Base-by-base conservation (phyloP, 2,888 invertebrate species). In the Cataglyphis livida region DNA sequence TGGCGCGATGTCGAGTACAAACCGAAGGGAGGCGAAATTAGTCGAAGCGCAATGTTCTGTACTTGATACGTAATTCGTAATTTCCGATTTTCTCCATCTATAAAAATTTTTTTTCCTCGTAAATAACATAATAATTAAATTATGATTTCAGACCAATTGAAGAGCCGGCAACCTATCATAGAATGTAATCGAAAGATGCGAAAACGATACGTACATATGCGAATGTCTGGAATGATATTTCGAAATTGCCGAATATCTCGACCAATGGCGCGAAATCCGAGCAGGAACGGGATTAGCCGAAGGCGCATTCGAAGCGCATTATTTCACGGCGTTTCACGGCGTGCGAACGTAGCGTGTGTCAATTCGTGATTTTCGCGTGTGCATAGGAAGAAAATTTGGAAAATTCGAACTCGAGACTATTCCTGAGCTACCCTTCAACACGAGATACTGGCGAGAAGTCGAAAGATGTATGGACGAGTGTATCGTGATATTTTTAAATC, bases 251-350 rank as follows among this genome's bases (percentile, higher is more conserved):
- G 9, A 1, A 3, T 18, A 25, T 38, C 18, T 59, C 25, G 21
- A 18, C 41, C 32, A 21, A 15, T 35, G 65, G 25, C 65, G 51
- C 35, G 32, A 35, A 57, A 28, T 12, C 21, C 64, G 64, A 48
- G 12, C 3, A 35, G 48, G 0, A 5, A 0, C 75, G 75, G 7
- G 10, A 35, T n/a, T 9, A 25, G 25, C 75, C 65, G 75, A 75
- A 15, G 15, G 4, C 15, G 48, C 35, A 65, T 65, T 75, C 65
- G 48, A 75, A 75, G 48, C 9, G 12, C 25, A 25, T 12, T 7
- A 25, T 75, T 65, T 65, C 75, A 51, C 75, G 64, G 21, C 64
- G 25, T 7, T 3, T 7, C 51, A 51, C 6, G 35, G 21, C 35
- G 41, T 5, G 5, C 21, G 3, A 44, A 15, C n/a, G 25, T 21